Evolutionary conservation across 2,113 vertebrate species (phyloP).

Genomic region (Eurypyga helias): DNA sequence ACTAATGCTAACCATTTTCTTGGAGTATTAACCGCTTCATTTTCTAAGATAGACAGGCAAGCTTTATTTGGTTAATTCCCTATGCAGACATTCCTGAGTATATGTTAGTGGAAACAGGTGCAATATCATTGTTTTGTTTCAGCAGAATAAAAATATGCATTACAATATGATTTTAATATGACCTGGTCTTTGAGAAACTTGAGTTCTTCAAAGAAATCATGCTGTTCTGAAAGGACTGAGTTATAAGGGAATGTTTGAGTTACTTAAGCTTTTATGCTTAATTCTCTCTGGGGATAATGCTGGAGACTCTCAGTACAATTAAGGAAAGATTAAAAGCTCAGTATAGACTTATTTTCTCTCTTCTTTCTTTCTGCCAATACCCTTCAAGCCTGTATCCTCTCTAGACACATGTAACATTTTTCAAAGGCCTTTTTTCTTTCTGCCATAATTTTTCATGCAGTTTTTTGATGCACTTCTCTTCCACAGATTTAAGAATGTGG

Average conservation of each 20-base stretch:
- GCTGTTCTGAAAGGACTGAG: not conserved
- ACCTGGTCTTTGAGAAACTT: not conserved
- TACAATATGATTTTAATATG: not conserved
- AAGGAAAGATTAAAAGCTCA: constrained; percentile 61
- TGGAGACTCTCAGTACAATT: constrained; percentile 46
- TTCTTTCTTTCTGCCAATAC: constrained; percentile 10
- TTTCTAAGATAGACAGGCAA: not conserved
- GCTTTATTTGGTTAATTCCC: not conserved
- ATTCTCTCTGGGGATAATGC: constrained; percentile 36
- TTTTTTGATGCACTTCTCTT: not conserved
- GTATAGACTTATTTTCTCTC: constrained; percentile 42
- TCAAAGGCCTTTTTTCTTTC: constrained; percentile 31
- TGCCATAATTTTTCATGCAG: not conserved
- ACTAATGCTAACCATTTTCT: not conserved
- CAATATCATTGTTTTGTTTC: not conserved
- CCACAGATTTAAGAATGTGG: not conserved
- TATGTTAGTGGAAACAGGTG: not conserved
- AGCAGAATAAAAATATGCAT: not conserved
- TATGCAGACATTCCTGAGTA: not conserved
- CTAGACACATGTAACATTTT: not conserved
- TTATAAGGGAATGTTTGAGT: constrained; percentile 31
- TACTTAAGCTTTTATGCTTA: constrained; percentile 36
- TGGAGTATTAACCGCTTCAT: not conserved
- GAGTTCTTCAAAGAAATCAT: not conserved
- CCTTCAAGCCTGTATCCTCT: constrained; percentile 9